Evolutionary conservation across 2,888 invertebrate genomes (phyloP).

Genomic region (Cheilosia vulpina): DNA sequence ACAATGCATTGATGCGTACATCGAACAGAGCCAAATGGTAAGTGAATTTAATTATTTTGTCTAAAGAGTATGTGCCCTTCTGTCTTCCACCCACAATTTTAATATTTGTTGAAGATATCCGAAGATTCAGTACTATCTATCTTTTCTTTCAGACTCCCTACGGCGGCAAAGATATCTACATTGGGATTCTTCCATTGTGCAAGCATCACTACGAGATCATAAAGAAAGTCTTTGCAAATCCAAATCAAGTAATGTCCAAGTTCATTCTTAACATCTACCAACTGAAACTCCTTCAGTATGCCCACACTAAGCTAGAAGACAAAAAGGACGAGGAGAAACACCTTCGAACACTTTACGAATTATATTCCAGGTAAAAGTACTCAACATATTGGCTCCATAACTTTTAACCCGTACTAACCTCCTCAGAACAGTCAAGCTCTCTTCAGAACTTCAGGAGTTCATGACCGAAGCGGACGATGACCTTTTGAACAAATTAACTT

Average conservation of each 20-base stretch:
- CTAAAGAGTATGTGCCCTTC: no score
- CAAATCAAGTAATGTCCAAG: slow-evolving; percentile 98
- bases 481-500: slow-evolving; percentile 90
- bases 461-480: slow-evolving; percentile 92
- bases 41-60: neutral
- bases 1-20: slow-evolving; percentile 97
- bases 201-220: slow-evolving; percentile 93
- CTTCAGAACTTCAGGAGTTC: slow-evolving; percentile 88
- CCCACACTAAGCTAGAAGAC: slow-evolving; percentile 92
- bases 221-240: slow-evolving; percentile 95
- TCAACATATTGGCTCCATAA: no score
- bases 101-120: no score
- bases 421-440: slow-evolving; percentile 89
- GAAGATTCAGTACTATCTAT: neutral
- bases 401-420: slow-evolving; percentile 18
- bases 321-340: slow-evolving; percentile 94
- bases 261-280: slow-evolving; percentile 98
- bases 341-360: slow-evolving; percentile 93
- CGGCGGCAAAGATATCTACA: slow-evolving; percentile 94
- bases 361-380: slow-evolving; percentile 91
- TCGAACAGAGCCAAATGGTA: slow-evolving; percentile 97
- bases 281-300: slow-evolving; percentile 93
- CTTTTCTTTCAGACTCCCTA: slow-evolving; percentile 88
- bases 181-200: slow-evolving; percentile 94
- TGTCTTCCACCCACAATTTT: no score